These are phyloP conservation scores for Planiliza haematocheilus DNA, from an alignment of 2,113 vertebrate genomes.

Conservation along the genomic window DNA sequence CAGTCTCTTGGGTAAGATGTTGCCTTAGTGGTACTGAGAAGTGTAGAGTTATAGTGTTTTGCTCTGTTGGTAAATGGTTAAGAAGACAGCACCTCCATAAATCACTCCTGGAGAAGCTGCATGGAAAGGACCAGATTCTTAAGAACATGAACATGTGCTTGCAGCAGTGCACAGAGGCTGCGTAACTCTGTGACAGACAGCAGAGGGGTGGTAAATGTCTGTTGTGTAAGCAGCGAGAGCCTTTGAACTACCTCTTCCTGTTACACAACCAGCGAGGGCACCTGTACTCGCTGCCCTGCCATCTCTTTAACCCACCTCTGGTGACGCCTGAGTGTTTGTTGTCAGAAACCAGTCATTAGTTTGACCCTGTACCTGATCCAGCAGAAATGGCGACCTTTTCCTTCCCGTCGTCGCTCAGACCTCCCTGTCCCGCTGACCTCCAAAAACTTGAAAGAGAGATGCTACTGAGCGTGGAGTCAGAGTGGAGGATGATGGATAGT, in stretches of 20 bases:
- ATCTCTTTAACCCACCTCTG: constrained; percentile 61
- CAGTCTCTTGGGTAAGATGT: constrained; percentile 40
- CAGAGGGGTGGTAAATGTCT: constrained; percentile 55
- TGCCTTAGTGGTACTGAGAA: constrained; percentile 28
- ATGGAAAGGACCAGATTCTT: constrained; percentile 12
- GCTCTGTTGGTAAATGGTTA: neutral
- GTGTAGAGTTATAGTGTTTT: constrained; percentile 16
- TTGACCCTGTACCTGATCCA: constrained; percentile 58
- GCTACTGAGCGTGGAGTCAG: constrained; percentile 38
- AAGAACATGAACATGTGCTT: constrained; percentile 23
- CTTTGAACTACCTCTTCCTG: constrained; percentile 67
- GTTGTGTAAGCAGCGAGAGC: constrained; percentile 63
- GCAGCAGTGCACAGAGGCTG: neutral
- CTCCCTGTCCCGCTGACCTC: constrained; percentile 65
- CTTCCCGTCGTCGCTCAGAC: constrained; percentile 21
- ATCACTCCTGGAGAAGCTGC: neutral
- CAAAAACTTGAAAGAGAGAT: constrained; percentile 71
- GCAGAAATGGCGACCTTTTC: constrained; percentile 59
- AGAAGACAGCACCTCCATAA: constrained; percentile 5
- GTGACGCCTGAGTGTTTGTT: constrained; percentile 66
- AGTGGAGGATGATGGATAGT: constrained; percentile 66
- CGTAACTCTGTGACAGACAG: constrained; percentile 44
- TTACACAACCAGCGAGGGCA: constrained; percentile 59
- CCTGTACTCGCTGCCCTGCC: constrained; percentile 50
- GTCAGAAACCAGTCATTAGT: constrained; percentile 66